Base-by-base conservation (phyloP, 2,888 invertebrate species). In the Meteorus cinctellus region DNA sequence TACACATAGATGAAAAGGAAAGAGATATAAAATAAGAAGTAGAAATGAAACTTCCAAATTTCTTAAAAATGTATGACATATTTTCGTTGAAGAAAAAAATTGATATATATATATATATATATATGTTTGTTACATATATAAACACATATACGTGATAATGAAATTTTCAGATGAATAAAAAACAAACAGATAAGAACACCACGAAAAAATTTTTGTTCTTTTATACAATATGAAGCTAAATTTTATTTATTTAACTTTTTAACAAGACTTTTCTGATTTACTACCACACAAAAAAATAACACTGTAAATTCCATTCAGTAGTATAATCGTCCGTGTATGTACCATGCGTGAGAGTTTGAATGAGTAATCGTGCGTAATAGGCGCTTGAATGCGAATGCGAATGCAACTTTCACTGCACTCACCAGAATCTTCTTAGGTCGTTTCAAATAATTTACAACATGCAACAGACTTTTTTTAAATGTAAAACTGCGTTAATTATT, bases 71-170 rank as follows among this genome's bases (percentile, higher is more conserved):
- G n/a, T 79, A 79, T 79, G 81, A 78, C 80, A 82, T 82, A 81
- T 82, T 84, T 83, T 82, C 82, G 82, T 80, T 81, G 81, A 80
- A 55, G 8, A 55, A 55, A 24, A 55, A 48, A 16, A n/a, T 12
- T 41, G 1, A 41, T 48, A n/a, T 16, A 48, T 48, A 48, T 48
- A 16, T 48, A 82, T 82, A 82, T 84, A 48, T 48, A 48, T 48
- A 16, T 48, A 82, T 82, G 82, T 84, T 77, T 81, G 79, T 78
- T 73, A 29, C 36, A 19, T 77, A 70, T 77, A 79, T 14, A 2
- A 45, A n/a, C n/a, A 77, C 79, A 69, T 77, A 80, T 75, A 82
- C 83, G 82, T 85, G 84, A 85, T 85, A 84, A 82, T 81, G 83
- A 81, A 82, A 79, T 78, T 74, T 82, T 79, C 82, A 82, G 81